Base-by-base conservation (phyloP, 2,113 vertebrate species). In the Stigmatopora argus region DNA sequence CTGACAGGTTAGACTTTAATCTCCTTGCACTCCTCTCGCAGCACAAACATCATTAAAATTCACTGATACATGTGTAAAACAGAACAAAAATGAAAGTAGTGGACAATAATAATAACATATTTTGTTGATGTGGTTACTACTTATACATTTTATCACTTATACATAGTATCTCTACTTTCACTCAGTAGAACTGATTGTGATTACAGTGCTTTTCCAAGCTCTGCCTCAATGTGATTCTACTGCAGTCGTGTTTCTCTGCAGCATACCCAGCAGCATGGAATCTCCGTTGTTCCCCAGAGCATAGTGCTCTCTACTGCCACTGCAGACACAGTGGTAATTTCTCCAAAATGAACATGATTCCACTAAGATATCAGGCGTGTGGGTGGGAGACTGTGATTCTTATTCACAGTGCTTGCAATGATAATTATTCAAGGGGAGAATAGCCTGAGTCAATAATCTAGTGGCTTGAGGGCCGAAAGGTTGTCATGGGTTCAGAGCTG, bases 261-360 rank as follows among this genome's bases (percentile, higher is more conserved):
- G 59, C 41, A 45, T 19, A 45, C 5, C 41, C 13, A 23, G 41
- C 41, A 45, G 59, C 19, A 45, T 45, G 45, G 59, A 45, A 45
- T 45, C 59, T 23, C 13, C 13, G 18, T 7, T 23, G 35, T 3
- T 60, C 59, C 59, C 59, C 41, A 45, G 19, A 46, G 59, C 41
- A 46, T 12, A 8, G 38, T 45, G 41, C 41, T 44, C 21, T 21
- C n/a, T 45, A 41, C 59, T 61, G 38, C 53, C 41, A 61, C 59
- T 61, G 59, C 59, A 61, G 41, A 61, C 19, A 15, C 59, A 5
- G 41, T 61, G 38, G 59, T 45, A 23, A 44, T 61, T 61, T 61
- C 41, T 61, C 41, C 19, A 61, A 14, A 23, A 61, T 61, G 19
- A 61, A 9, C 19, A 19, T 8, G 41, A 61, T 61, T 44, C 45